Evolutionary conservation across 2,888 invertebrate genomes (phyloP), one percentile per base, ranked within the genome.

Genomic region (Stenotaenia linearis): DNA sequence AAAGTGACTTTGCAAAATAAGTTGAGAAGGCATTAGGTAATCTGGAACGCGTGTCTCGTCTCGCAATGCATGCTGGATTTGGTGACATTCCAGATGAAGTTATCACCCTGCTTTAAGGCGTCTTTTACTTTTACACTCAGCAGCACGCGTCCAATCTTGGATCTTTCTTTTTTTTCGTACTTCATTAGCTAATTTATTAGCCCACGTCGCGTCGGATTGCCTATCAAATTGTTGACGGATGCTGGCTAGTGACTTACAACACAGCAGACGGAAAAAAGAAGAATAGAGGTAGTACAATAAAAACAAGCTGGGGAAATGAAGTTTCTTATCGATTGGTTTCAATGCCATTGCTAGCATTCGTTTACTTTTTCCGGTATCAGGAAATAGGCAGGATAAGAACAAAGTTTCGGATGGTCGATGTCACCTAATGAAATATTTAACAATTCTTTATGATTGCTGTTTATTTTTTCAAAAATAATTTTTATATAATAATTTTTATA

Each of bases 1-100:
- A 61, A 61, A 61, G 61, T 61, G 61, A 61, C 61, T 45, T 45
- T 61, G 61, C 61, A 61, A 61, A 61, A 61, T 61, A 61, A 61
- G 61, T 28, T 28, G 23, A 10, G 23, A 61, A 28, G 23, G 61
- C 61, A 61, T 61, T 61, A 25, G 61, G 28, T 25, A 61, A 61
- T 61, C 61, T 61, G 61, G 25, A 61, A 25, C 28, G 61, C 12
- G 45, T 45, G 45, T 10, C 45, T 45, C 45, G n/a, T 32, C 25
- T 25, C 61, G 61, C 61, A 61, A 28, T 61, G 61, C 61, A 61
- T 25, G 61, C 28, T 61, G 61, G 61, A 61, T 61, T 61, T 61
- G 61, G 61, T 61, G 23, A 61, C 61, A 61, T 61, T 61, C 61
- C 25, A 61, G 23, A 61, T 61, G 61, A 61, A 61, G 61, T 61